Evolutionary conservation across 1,140 invertebrate species (phyloP).

Genomic region (Pseudomyrmex dendroicus): DNA sequence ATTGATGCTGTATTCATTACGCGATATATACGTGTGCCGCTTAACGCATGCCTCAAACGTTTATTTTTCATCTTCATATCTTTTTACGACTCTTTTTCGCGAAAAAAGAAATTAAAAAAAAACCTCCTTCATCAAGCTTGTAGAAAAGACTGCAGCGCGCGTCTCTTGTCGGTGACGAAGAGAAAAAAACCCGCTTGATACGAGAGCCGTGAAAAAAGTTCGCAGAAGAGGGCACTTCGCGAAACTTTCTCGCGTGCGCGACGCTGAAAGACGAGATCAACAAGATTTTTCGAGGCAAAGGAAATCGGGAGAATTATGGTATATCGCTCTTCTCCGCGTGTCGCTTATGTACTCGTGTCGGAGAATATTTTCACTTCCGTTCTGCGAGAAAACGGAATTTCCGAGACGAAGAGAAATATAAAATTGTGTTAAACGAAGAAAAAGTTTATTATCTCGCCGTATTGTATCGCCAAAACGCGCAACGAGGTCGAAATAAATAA

Average conservation of each 20-base stretch:
- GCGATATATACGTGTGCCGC: not conserved
- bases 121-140: conserved; percentile 45
- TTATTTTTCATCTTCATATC: conserved; percentile 54
- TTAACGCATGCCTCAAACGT: too few species aligned
- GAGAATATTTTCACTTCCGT: conserved; percentile 17
- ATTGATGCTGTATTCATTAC: conserved; percentile 33
- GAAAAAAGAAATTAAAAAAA: not conserved
- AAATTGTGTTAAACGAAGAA: too few species aligned
- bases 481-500: too few species aligned
- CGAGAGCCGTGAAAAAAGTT: conserved; percentile 54
- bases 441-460: too few species aligned
- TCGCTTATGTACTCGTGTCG: too few species aligned
- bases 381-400: conserved; percentile 7
- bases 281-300: conserved; percentile 37
- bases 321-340: not conserved
- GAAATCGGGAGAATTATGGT: conserved; percentile 1
- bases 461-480: too few species aligned
- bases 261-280: conserved; percentile 32
- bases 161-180: conserved; percentile 49
- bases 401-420: not conserved
- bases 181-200: conserved; percentile 57
- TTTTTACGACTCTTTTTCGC: conserved; percentile 47
- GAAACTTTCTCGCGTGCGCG: conserved; percentile 57
- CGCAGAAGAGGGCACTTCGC: conserved; percentile 51
- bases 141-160: not conserved